These are phyloP conservation scores for Leptopterna dolabrata DNA, from an alignment of 2,888 invertebrate species.

Conservation along the genomic window DNA sequence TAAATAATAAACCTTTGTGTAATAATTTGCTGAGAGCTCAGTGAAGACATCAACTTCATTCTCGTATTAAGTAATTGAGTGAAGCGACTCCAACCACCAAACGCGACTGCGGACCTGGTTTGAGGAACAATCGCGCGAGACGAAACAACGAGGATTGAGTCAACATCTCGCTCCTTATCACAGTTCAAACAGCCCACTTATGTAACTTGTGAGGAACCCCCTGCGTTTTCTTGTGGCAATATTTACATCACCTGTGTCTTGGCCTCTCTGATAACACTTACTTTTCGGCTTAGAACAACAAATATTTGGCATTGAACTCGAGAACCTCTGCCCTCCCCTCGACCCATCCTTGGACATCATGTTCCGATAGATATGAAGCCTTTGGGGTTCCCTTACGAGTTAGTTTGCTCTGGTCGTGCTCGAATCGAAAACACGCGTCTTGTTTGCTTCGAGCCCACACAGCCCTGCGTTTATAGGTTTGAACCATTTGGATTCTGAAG, in stretches of 20 bases:
- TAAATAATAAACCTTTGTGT: too few species aligned
- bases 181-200: slow-evolving; percentile 48
- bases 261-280: slow-evolving; percentile 50
- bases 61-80: too few species aligned
- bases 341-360: not conserved
- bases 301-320: not conserved
- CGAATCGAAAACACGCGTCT: not conserved
- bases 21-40: too few species aligned
- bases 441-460: not conserved
- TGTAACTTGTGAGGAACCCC: slow-evolving; percentile 51
- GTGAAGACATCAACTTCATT: too few species aligned
- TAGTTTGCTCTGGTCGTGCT: not conserved
- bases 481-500: not conserved
- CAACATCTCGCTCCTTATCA: slow-evolving; percentile 44
- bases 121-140: slow-evolving; percentile 21
- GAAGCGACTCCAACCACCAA: not conserved
- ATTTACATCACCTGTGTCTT: slow-evolving; percentile 56
- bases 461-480: not conserved
- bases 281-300: slow-evolving; percentile 42
- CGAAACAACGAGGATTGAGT: slow-evolving; percentile 48
- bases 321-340: not conserved
- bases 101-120: not conserved
- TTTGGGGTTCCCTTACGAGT: not conserved
- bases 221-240: slow-evolving; percentile 51
- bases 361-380: not conserved